Conservation (phyloP, 2,113 vertebrate species). For the Leptodactylus fuscus region DNA sequence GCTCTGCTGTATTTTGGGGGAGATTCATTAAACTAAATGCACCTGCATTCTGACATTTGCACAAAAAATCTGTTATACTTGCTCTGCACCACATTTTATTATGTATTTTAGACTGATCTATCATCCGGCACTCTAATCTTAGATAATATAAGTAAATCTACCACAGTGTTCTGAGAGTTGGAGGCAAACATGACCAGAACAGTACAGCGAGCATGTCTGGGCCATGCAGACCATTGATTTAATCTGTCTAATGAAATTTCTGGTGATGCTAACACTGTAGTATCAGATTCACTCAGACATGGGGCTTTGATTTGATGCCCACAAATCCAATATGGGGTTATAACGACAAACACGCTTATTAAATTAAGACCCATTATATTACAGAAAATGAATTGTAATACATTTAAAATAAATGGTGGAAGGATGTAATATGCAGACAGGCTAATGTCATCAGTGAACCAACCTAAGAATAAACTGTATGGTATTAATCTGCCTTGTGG, state of each 20-base stretch:
- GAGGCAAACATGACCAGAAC: too few species aligned
- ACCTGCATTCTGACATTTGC: too few species aligned
- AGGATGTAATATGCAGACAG: too few species aligned
- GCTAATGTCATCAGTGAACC: not conserved
- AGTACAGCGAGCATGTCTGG: too few species aligned
- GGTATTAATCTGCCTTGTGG: not conserved
- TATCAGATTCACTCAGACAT: not conserved
- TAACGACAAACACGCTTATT: not conserved
- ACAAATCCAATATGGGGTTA: not conserved
- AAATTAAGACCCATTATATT: not conserved
- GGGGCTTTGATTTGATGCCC: not conserved
- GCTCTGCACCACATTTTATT: too few species aligned
- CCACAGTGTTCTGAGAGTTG: too few species aligned
- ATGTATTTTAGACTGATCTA: too few species aligned
- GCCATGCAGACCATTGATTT: not conserved
- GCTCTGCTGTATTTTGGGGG: too few species aligned
- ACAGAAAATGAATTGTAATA: not conserved
- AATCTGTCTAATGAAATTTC: not conserved
- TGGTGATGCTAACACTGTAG: not conserved
- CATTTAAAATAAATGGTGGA: not conserved
- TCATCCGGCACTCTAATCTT: too few species aligned
- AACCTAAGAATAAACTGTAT: not conserved
- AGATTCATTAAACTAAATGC: too few species aligned
- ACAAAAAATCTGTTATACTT: too few species aligned
- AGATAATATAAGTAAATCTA: too few species aligned